A percentile compares a stretch with the other conserved stretches of the same genome.
These are phyloP conservation scores for Notothenia rossii DNA, from an alignment of 2,113 vertebrate species.

Conservation along the genomic window DNA sequence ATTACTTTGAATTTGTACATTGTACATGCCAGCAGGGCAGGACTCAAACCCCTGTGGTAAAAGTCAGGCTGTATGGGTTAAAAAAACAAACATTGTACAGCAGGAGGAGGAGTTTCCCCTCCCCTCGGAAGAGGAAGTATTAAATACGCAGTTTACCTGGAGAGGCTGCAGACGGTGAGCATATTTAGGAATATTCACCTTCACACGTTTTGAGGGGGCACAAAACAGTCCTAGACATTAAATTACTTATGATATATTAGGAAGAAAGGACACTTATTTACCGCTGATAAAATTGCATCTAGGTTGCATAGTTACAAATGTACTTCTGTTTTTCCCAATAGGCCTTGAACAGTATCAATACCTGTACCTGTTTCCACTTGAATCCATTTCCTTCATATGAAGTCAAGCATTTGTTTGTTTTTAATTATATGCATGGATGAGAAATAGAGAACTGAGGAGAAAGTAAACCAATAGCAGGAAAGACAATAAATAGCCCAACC, in stretches of 20 bases:
- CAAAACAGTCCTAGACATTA: too few relatives aligned
- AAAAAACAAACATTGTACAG: background rate
- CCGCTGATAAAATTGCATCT: background rate
- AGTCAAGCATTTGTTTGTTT: background rate
- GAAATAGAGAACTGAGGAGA: background rate
- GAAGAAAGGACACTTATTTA: background rate
- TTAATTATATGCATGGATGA: background rate
- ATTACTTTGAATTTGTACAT: background rate
- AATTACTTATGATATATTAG: background rate
- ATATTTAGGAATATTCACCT: background rate
- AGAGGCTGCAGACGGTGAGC: background rate
- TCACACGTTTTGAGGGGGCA: background rate
- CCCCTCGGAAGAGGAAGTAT: background rate
- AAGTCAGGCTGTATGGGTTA: too few relatives aligned
- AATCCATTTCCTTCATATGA: background rate
- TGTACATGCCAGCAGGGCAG: background rate
- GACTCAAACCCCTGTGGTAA: background rate
- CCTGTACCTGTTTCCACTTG: background rate
- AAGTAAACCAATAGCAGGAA: background rate
- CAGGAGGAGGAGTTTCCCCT: background rate
- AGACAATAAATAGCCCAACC: background rate
- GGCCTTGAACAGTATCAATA: too few relatives aligned
- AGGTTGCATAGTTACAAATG: background rate
- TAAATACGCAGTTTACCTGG: background rate
- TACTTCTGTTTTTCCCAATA: too few relatives aligned